Conservation (phyloP, 2,113 vertebrate genomes). For the Bubo bubo region DNA sequence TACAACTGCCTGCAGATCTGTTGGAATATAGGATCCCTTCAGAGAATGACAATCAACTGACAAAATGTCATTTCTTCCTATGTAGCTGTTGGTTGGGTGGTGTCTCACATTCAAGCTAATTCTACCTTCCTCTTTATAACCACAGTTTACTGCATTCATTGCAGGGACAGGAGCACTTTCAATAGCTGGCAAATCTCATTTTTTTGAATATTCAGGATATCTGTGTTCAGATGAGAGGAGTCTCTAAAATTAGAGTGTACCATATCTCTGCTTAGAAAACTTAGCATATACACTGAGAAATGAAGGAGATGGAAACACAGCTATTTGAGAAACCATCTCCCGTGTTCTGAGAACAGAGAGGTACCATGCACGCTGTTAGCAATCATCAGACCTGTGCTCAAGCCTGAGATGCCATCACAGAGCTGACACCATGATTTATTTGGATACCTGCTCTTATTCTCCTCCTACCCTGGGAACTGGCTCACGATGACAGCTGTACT, state of each 20-base stretch:
- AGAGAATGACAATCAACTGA: background rate
- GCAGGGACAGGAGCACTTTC: background rate
- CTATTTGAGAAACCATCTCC: background rate
- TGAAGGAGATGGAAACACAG: background rate
- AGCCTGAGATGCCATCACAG: background rate
- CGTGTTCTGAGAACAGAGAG: background rate
- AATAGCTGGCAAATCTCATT: background rate
- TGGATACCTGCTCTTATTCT: background rate
- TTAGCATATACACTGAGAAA: background rate
- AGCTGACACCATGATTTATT: background rate
- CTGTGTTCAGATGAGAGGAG: background rate
- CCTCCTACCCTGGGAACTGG: background rate
- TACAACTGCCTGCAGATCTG: background rate
- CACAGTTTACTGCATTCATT: background rate
- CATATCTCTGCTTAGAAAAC: background rate
- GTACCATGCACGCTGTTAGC: background rate
- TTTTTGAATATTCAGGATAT: background rate
- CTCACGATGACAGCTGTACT: background rate
- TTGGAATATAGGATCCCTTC: background rate
- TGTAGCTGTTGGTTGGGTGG: background rate
- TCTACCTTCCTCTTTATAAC: background rate
- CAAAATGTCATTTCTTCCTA: background rate
- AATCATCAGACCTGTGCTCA: background rate
- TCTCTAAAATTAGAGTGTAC: background rate
- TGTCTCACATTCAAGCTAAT: background rate